phyloP scores from a whole-genome alignment of 2,113 vertebrate species.

The Mus spicilegus region DNA sequence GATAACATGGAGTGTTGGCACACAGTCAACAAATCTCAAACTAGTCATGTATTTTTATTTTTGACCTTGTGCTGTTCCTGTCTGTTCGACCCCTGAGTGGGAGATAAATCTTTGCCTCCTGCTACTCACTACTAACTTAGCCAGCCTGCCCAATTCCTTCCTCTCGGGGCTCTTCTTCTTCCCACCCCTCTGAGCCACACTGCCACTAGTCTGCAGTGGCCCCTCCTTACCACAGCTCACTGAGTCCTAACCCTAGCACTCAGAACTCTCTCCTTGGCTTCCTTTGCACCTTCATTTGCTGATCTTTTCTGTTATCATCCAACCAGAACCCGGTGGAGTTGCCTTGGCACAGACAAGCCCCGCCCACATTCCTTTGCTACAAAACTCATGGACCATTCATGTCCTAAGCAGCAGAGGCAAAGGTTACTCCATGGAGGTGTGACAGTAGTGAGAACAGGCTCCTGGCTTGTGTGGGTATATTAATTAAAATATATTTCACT shows the following conservation, averaged over 20 bases:
- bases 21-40: too few relatives aligned
- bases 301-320: neutral
- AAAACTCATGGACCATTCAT: fast-evolving
- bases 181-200: neutral
- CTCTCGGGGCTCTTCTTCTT: fast-evolving
- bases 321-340: neutral
- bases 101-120: neutral
- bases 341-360: neutral
- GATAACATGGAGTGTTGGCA: fast-evolving
- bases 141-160: neutral
- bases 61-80: fast-evolving
- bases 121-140: fast-evolving
- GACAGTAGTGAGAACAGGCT: neutral
- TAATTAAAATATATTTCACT: neutral
- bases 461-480: neutral
- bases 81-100: neutral
- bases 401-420: neutral
- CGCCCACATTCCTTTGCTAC: neutral
- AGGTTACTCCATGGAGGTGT: neutral
- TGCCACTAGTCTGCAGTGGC: fast-evolving
- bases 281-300: neutral
- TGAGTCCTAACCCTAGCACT: fast-evolving
- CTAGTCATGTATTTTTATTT: fast-evolving
- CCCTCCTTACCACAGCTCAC: fast-evolving
- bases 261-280: fast-evolving